These are phyloP conservation scores for Cherax quadricarinatus DNA, from an alignment of 1,140 invertebrate species.

Conservation along the genomic window DNA sequence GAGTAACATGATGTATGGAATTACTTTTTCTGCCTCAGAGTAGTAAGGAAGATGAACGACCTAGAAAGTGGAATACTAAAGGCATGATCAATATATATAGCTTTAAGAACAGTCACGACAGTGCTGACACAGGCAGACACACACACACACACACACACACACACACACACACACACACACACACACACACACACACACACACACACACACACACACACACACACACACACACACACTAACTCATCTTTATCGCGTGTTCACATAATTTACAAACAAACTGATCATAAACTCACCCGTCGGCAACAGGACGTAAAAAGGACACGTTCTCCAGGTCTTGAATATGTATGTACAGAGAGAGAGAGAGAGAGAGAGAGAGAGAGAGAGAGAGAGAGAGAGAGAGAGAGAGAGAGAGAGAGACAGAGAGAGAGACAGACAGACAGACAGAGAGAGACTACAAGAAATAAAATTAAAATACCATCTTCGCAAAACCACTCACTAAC, in stretches of 20 bases:
- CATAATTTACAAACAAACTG: too few species aligned
- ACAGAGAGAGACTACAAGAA: too few species aligned
- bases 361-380: background rate
- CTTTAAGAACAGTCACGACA: too few species aligned
- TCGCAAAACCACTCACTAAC: too few species aligned
- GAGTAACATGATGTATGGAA: too few species aligned
- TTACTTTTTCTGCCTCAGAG: too few species aligned
- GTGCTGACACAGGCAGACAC: background rate
- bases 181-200: conserved; percentile 22
- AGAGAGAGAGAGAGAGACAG: background rate
- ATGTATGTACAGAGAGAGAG: background rate
- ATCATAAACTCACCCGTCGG: background rate
- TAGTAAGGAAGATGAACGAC: too few species aligned
- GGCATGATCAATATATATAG: too few species aligned
- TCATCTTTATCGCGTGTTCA: background rate
- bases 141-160: background rate
- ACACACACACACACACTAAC: background rate
- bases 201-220: conserved; percentile 14
- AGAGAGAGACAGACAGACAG: too few species aligned
- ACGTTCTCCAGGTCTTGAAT: too few species aligned
- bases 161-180: background rate
- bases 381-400: conserved; percentile 10
- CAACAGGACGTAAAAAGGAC: background rate
- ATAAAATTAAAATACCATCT: background rate
- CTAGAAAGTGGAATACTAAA: too few species aligned